Conservation (phyloP, 2,113 vertebrate genomes). For the Sminthopsis crassicaudata region DNA sequence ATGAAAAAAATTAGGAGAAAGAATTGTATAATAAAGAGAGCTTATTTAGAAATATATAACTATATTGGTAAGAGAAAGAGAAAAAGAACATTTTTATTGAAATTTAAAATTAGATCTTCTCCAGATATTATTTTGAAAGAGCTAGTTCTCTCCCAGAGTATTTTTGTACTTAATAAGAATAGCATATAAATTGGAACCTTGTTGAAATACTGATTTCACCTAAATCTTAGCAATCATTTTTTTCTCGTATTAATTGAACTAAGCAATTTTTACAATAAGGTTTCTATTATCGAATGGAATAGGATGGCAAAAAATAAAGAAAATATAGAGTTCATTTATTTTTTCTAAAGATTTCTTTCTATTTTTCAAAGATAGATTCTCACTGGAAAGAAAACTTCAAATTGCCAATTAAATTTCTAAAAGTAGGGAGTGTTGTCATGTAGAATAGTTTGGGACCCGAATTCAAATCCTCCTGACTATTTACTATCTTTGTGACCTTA, state of each 20-base stretch:
- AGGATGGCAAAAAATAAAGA: conserved; percentile 48
- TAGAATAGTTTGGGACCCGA: not conserved
- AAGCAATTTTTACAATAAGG: conserved; percentile 38
- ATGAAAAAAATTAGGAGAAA: conserved; percentile 14
- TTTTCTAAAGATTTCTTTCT: conserved; percentile 55
- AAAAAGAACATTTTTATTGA: conserved; percentile 41
- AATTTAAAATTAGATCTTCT: conserved; percentile 53
- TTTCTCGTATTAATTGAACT: conserved; percentile 33
- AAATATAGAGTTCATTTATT: conserved; percentile 61
- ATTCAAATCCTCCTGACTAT: not conserved
- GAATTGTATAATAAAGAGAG: conserved; percentile 36
- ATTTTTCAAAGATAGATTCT: conserved; percentile 69
- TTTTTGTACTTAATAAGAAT: conserved; percentile 68
- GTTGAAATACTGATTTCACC: conserved; percentile 39
- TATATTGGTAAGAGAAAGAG: conserved; percentile 51
- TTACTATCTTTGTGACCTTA: not conserved
- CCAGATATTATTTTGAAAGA: conserved; percentile 53
- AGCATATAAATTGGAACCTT: conserved; percentile 61
- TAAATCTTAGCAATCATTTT: conserved; percentile 20
- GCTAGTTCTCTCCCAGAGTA: conserved; percentile 25
- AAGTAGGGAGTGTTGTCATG: not conserved
- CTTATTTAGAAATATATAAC: not conserved
- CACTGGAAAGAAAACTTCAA: conserved; percentile 59
- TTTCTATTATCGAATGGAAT: conserved; percentile 55
- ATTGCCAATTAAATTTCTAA: conserved; percentile 38